phyloP scores from a whole-genome alignment of 92 coral and sea anemone genomes.

The Muricea muricata region DNA sequence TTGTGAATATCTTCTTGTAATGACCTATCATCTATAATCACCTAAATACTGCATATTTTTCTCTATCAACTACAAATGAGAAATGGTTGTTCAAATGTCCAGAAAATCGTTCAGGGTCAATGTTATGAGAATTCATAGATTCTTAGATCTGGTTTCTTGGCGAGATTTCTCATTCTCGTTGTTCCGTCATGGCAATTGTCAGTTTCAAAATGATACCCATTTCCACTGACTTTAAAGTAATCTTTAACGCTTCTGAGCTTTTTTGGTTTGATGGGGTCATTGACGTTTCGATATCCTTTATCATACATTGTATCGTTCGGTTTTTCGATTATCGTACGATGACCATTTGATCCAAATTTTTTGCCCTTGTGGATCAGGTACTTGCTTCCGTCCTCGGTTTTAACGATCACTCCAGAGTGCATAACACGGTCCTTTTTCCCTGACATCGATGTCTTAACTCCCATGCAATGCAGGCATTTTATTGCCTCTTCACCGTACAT shows the following conservation, averaged over 20 bases:
- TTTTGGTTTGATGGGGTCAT: neutral
- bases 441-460: neutral
- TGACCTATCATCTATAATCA: too few relatives aligned
- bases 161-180: neutral
- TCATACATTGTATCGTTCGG: neutral
- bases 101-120: too few relatives aligned
- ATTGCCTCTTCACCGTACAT: neutral
- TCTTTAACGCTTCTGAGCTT: neutral
- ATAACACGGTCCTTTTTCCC: neutral
- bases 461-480: neutral
- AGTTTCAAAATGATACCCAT: too few relatives aligned
- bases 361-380: neutral
- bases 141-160: too few relatives aligned
- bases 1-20: neutral
- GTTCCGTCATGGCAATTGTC: neutral
- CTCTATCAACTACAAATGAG: too few relatives aligned
- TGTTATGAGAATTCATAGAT: too few relatives aligned
- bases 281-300: too few relatives aligned
- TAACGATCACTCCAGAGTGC: neutral
- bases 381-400: neutral
- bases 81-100: too few relatives aligned
- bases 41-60: neutral
- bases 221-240: neutral
- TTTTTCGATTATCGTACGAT: neutral
- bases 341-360: too few relatives aligned